Evolutionary conservation across 2,113 vertebrate genomes (phyloP), one percentile per base, ranked within the genome.

Genomic region (Herpailurus yagouaroundi): DNA sequence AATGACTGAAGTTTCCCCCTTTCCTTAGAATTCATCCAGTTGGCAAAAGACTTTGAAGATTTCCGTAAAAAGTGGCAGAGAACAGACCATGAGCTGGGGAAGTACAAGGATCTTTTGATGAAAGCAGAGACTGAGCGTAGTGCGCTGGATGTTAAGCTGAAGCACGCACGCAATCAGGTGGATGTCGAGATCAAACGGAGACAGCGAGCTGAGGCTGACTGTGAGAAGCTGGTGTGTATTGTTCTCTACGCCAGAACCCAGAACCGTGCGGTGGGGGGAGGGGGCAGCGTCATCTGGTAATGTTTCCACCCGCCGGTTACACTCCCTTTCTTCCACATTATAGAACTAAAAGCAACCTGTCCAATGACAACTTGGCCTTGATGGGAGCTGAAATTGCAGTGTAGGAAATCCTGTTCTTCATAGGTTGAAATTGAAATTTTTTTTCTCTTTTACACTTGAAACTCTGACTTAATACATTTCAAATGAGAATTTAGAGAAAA

Each of bases 161-260:
- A 99, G 98, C 99, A 99, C 0, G 99, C 99, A 33, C 99, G 99
- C 36, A 99, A 99, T 97, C 99, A 99, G 96, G 99, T 99, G 84
- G 99, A 99, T 0, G 99, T 99, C 84, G 99, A 99, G 98, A 99
- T 99, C 97, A 99, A 99, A 85, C 98, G 99, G 52, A 98, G 99
- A 81, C 99, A 99, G 57, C 99, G 99, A 94, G 99, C 99, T 3
- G 99, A 99, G 97, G 98, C 98, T 0, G 99, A 99, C 45, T 99
- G 99, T 19, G 99, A 99, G 77, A 99, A 99, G 94, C 96, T 99
- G 99, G 99, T 99, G 97, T 87, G 99, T 98, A 86, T 93, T 74
- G 48, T 91, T 93, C 82, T 14, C 52, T 91, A 3, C 33, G 3
- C n/a, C 83, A 81, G 64, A 18, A n/a, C 71, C n/a, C 83, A 81